Evolutionary conservation across 2,797 vertebrate species (phyloP), one percentile per base, ranked within the genome.

Genomic region (Avahi laniger): DNA sequence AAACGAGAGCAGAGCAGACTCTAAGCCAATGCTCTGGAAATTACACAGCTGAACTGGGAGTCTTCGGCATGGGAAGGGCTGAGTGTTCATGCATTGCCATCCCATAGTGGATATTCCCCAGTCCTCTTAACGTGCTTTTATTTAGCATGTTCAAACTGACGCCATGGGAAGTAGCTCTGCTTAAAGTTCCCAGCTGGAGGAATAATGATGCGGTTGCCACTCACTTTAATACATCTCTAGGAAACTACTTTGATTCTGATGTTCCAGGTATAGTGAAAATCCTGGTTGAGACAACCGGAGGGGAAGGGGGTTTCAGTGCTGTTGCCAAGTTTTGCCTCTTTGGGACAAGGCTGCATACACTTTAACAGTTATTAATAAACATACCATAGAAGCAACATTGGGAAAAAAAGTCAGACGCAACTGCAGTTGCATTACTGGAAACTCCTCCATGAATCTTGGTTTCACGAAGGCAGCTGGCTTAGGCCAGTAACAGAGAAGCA

Each of bases 181-280:
- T 76, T 43, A 7, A 52, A 41, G 59, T 33, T 81, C 65, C 86
- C 57, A 65, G 63, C 7, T 30, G 63, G n/a, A 50, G 48, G 24
- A 57, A 87, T 43, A 33, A 92, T 4, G 72, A 86, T 15, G 24
- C 17, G 33, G 52, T 14, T 79, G 63, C 33, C 46, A 24, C 41
- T 92, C 41, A 11, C 54, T 38, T 46, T 30, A 43, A 38, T 3
- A 4, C 11, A 48, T 46, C 96, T 83, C 41, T 24, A 75, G 79
- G 59, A 93, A 87, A 69, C 41, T 52, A 73, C 80, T 87, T 50
- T 72, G 83, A 75, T 50, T 92, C 75, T 63, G 43, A 84, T 70
- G 70, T 57, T 91, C 41, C 26, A 38, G 70, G n/a, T 13, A 17
- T 18, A 83, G 67, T 20, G 30, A 72, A 79, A 70, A 52, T 72